Evolutionary conservation across 1,140 invertebrate species (phyloP).

Genomic region (Cydia pomonella): DNA sequence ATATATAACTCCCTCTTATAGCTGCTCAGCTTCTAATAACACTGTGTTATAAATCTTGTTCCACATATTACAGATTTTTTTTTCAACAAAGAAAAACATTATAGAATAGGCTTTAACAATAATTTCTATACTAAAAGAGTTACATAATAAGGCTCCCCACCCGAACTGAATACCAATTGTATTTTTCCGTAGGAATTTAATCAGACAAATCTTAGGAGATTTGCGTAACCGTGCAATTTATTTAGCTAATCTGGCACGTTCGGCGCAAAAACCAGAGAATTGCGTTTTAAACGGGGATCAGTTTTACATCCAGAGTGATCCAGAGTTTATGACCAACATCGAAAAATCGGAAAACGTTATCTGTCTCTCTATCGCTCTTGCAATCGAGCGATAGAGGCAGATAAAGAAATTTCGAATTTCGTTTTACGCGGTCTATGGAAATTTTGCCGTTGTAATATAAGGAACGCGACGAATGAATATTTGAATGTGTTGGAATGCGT

Average conservation of each 20-base stretch:
- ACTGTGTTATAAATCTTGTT: too few species aligned
- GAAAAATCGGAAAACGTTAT: too few species aligned
- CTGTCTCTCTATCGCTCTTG: too few species aligned
- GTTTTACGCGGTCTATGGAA: too few species aligned
- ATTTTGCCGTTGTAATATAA: background rate
- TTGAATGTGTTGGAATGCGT: too few species aligned
- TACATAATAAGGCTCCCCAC: background rate
- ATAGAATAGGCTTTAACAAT: slow-evolving; percentile 4
- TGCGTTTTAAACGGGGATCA: slow-evolving; percentile 21
- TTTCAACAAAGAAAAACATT: background rate
- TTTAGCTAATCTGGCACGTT: slow-evolving; percentile 30
- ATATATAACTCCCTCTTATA: too few species aligned
- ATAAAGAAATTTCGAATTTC: too few species aligned
- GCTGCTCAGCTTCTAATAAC: too few species aligned
- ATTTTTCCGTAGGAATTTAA: slow-evolving; percentile 28
- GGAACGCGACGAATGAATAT: background rate
- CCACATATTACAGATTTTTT: too few species aligned
- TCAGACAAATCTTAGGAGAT: slow-evolving; percentile 15
- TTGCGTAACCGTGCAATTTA: slow-evolving; percentile 14
- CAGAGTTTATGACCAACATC: too few species aligned
- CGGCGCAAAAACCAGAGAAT: slow-evolving; percentile 14
- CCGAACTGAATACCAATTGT: slow-evolving; percentile 22
- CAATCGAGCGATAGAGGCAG: too few species aligned
- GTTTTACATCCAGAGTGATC: background rate
- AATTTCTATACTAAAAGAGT: background rate